Percentiles rank a stretch among this genome's conserved stretches.
These are phyloP conservation scores for Eumacrocentrus americanus DNA, from an alignment of 2,888 invertebrate species.

Conservation along the genomic window DNA sequence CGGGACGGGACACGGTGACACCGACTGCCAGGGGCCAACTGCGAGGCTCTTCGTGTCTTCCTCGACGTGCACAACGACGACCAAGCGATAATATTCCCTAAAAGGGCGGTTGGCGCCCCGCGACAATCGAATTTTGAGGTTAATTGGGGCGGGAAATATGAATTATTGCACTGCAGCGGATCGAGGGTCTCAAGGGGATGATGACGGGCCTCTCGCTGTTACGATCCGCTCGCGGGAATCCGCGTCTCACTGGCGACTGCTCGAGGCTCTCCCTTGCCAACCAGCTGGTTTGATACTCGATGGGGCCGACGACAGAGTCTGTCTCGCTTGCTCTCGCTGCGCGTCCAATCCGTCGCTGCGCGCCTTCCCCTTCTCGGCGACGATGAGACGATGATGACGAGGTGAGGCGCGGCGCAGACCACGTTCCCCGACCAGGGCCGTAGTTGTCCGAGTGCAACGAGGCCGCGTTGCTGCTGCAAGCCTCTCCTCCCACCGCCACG, in stretches of 20 bases:
- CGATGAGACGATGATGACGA: too few relatives aligned
- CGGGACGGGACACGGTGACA: slow-evolving; percentile 26
- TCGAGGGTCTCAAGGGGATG: slow-evolving; percentile 1
- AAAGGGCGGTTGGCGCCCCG: too few relatives aligned
- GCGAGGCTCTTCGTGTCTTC: slow-evolving; percentile 19
- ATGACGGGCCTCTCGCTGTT: slow-evolving; percentile 13
- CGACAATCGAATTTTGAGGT: too few relatives aligned
- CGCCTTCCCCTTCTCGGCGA: not conserved
- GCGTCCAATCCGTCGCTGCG: slow-evolving; percentile 22
- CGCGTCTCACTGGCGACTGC: slow-evolving; percentile 60
- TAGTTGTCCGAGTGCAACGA: slow-evolving; percentile 35
- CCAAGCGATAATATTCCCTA: too few relatives aligned
- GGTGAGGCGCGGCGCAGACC: slow-evolving; percentile 5
- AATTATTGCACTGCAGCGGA: not conserved
- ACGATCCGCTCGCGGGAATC: slow-evolving; percentile 51
- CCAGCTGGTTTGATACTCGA: slow-evolving; percentile 55
- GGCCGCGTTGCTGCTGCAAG: slow-evolving; percentile 33
- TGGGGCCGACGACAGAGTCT: slow-evolving; percentile 33
- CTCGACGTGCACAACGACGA: not conserved
- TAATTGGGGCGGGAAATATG: not conserved
- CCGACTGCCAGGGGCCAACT: slow-evolving; percentile 31
- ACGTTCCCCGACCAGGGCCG: slow-evolving; percentile 36
- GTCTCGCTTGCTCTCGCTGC: slow-evolving; percentile 24
- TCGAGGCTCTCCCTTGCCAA: slow-evolving; percentile 51
- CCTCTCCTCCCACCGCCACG: slow-evolving; percentile 8